Percentiles rank a stretch among this genome's conserved stretches.
Conservation (phyloP, 2,888 invertebrate species). For the Platerodrilus igneus region DNA sequence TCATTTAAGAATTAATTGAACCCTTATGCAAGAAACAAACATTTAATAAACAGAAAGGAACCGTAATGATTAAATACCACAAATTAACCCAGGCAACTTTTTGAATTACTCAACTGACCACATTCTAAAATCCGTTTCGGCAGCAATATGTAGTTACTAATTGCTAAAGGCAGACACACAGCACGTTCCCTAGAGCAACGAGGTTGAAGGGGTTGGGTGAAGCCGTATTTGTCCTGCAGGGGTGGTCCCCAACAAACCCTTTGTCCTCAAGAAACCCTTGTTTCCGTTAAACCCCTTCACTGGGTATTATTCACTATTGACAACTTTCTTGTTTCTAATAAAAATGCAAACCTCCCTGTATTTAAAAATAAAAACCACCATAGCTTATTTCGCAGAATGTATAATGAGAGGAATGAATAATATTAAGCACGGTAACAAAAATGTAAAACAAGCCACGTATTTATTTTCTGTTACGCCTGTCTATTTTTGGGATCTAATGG, state of each 20-base stretch:
- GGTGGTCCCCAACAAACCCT: slow-evolving; percentile 38
- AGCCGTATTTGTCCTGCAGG: slow-evolving; percentile 35
- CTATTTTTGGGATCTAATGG: slow-evolving; percentile 12
- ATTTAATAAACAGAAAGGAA: too few species aligned
- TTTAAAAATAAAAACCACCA: too few species aligned
- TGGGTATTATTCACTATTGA: slow-evolving; percentile 21
- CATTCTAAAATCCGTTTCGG: slow-evolving; percentile 17
- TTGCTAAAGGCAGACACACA: slow-evolving; percentile 31
- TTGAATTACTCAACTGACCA: slow-evolving; percentile 19
- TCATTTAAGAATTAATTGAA: too few species aligned
- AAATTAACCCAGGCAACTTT: too few species aligned
- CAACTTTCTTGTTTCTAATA: slow-evolving; percentile 15
- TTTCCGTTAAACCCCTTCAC: slow-evolving; percentile 28
- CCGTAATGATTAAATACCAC: too few species aligned
- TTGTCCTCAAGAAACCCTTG: slow-evolving; percentile 39
- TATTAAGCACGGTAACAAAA: too few species aligned
- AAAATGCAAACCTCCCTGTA: too few species aligned
- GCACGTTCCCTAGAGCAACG: slow-evolving; percentile 26
- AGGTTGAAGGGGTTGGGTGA: slow-evolving; percentile 25
- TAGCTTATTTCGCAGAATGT: too few species aligned
- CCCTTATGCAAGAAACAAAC: too few species aligned
- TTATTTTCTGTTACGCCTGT: too few species aligned
- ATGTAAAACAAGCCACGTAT: too few species aligned
- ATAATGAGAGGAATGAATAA: too few species aligned
- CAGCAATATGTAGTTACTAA: slow-evolving; percentile 35